These are phyloP conservation scores for Caenorhabditis imperialis DNA, from an alignment of 2,888 invertebrate species.

Conservation along the genomic window DNA sequence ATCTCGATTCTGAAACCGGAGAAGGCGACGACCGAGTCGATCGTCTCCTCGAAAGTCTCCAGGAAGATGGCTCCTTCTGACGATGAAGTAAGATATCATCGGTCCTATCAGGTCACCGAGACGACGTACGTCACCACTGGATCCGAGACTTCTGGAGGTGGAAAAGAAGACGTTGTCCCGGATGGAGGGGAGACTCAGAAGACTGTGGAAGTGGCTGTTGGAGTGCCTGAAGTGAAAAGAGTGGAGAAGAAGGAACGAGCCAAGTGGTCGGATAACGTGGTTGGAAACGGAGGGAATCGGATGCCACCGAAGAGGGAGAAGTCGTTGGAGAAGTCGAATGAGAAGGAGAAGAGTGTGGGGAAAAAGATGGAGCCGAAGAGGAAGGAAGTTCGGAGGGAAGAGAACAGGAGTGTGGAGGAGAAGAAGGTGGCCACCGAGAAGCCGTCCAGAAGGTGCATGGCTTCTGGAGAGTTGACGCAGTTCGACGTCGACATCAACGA, in stretches of 20 bases:
- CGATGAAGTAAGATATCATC: conserved; percentile 39
- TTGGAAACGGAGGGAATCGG: background rate
- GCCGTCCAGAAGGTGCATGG: background rate
- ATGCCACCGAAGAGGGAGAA: conserved; percentile 2
- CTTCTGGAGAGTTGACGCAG: conserved; percentile 14
- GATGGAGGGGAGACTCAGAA: conserved; percentile 1
- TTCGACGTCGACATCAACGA: conserved; percentile 44
- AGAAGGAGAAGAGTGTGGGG: conserved; percentile 5
- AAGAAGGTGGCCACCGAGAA: background rate
- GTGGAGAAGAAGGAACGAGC: conserved; percentile 23
- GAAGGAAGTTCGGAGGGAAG: background rate
- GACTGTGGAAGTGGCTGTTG: background rate
- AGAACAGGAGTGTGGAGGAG: conserved; percentile 2
- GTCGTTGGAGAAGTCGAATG: conserved; percentile 1
- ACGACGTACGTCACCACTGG: conserved; percentile 34
- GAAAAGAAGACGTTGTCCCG: background rate
- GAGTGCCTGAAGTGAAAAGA: background rate
- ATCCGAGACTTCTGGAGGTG: background rate
- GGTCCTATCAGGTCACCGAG: conserved; percentile 43
- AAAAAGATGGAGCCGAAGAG: conserved; percentile 1
- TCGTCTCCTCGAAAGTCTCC: conserved; percentile 14
- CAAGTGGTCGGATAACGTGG: conserved; percentile 21
- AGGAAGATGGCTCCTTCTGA: conserved; percentile 13
- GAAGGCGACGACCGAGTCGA: conserved; percentile 27
- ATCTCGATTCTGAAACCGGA: conserved; percentile 43